Evolutionary conservation across 2,113 vertebrate species (phyloP), one percentile per base, ranked within the genome.

Genomic region (Odocoileus hemionus): DNA sequence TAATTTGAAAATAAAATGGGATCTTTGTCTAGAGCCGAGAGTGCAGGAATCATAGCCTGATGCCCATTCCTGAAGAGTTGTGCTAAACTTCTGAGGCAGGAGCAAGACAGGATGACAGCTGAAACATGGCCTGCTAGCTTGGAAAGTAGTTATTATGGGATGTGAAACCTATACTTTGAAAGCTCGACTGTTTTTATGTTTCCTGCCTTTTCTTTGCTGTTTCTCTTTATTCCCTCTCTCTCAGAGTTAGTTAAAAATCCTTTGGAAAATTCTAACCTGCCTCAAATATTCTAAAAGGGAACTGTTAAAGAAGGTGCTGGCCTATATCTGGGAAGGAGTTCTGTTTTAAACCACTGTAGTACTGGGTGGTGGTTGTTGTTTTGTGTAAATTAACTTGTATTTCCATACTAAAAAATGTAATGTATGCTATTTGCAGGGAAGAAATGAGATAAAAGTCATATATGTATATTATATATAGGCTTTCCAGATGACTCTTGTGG

Each of bases 201-300:
- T 67, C 60, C 47, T 89, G 36, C 52, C 13, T 79, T 83, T 36
- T 33, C 74, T 93, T 54, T 16, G 36, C 19, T 50, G 14, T 54
- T 74, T 57, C 25, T 6, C 47, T 96, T 82, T 94, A 47, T 78
- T 60, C 87, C 95, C 14, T 79, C 55, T 74, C 60, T 74, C 36
- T 88, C 30, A 4, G 43, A 97, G 58, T 97, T 80, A 92, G 83
- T 61, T 74, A 74, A 95, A 74, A 39, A 83, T 39, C 60, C 88
- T 92, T 55, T 43, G 70, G 67, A 64, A 96, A 95, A 95, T 87
- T 76, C 70, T 95, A 86, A 54, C 70, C 61, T 67, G 83, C 74
- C 30, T 96, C 36, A 15, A 8, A 21, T 58, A 23, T 25, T 67
- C 64, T 54, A 36, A 60, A 93, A 93, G 39, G 26, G 39, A 79